Conservation (phyloP, 2,888 invertebrate genomes). For the Patella ulyssiponensis region DNA sequence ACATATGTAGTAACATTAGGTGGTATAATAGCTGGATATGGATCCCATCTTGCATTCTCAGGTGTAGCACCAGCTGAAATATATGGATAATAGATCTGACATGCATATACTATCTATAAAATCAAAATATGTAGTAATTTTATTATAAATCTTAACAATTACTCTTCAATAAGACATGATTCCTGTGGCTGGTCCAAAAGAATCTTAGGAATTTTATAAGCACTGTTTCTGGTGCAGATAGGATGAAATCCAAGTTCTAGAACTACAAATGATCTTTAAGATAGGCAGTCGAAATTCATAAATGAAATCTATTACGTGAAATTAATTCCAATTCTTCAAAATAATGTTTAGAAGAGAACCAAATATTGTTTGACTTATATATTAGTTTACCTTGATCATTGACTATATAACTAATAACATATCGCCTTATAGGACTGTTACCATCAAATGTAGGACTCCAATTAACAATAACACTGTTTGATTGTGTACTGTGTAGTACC, state of each 20-base stretch:
- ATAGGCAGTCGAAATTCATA: too few species aligned
- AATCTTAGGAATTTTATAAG: too few species aligned
- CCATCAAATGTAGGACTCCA: slow-evolving; percentile 99
- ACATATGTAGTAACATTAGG: slow-evolving; percentile 89
- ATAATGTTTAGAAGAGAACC: slow-evolving; percentile 11
- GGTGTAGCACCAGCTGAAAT: slow-evolving; percentile 29
- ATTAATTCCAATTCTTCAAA: neutral
- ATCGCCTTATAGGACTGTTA: slow-evolving; percentile 93
- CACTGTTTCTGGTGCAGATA: too few species aligned
- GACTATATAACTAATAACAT: slow-evolving; percentile 83
- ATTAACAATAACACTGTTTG: slow-evolving; percentile 88
- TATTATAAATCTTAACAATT: too few species aligned
- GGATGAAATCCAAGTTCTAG: too few species aligned
- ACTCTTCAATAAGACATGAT: too few species aligned
- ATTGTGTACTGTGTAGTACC: slow-evolving; percentile 82
- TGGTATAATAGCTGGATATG: slow-evolving; percentile 87
- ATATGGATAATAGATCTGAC: too few species aligned
- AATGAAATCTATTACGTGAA: too few species aligned
- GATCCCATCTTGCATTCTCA: slow-evolving; percentile 61
- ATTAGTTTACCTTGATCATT: slow-evolving; percentile 35
- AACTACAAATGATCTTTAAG: too few species aligned
- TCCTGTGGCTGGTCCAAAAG: too few species aligned
- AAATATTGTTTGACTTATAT: neutral
- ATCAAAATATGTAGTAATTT: too few species aligned
- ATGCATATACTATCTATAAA: too few species aligned